Conservation (phyloP, 92 coral and sea anemone genomes). For the Virgularia gustaviana region DNA sequence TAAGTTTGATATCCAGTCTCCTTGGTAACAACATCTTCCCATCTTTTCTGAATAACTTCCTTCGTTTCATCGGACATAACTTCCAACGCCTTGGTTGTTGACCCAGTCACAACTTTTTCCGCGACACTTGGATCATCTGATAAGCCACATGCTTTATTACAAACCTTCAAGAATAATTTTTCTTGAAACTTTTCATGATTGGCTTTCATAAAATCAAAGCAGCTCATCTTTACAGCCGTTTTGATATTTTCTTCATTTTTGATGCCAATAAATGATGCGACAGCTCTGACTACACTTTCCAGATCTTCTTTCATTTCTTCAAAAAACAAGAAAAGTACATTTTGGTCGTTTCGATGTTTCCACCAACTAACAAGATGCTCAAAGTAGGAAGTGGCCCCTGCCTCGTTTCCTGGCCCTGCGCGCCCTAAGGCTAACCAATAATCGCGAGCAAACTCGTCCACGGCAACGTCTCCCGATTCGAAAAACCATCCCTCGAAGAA, state of each 20-base stretch:
- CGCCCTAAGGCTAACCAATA: background rate
- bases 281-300: slow-evolving; percentile 6
- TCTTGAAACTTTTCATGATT: background rate
- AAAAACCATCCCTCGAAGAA: slow-evolving; percentile 9
- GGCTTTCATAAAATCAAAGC: slow-evolving; percentile 11
- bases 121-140: background rate
- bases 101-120: slow-evolving; percentile 2
- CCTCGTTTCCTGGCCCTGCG: slow-evolving; percentile 8
- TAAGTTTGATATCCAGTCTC: slow-evolving; percentile 8
- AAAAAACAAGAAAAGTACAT: slow-evolving; percentile 47
- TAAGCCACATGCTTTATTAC: slow-evolving; percentile 10
- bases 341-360: slow-evolving; percentile 38
- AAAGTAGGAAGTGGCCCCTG: slow-evolving; percentile 29
- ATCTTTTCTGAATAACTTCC: background rate
- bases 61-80: background rate
- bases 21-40: background rate
- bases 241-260: slow-evolving; percentile 4
- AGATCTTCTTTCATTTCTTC: slow-evolving; percentile 56
- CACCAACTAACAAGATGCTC: slow-evolving; percentile 55
- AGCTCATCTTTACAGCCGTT: slow-evolving; percentile 7
- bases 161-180: background rate
- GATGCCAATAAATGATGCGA: slow-evolving; percentile 19
- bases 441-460: background rate
- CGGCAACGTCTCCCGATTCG: slow-evolving; percentile 7
- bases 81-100: background rate